These are phyloP conservation scores for Oligia latruncula DNA, from an alignment of 2,888 invertebrate species.

Conservation along the genomic window DNA sequence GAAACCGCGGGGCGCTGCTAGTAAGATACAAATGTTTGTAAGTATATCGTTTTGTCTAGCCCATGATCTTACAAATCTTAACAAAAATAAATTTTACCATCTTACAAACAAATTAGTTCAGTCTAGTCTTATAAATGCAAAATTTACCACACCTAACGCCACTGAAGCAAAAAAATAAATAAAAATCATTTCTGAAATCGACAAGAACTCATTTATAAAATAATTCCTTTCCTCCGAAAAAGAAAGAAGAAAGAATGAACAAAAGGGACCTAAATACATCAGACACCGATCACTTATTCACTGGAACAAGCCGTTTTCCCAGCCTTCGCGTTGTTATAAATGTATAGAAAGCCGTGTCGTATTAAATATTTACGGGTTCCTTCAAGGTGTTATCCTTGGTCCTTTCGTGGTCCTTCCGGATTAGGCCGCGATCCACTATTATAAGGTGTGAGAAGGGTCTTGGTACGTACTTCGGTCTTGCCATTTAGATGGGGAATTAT, in stretches of 20 bases:
- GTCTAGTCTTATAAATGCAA: too few species aligned
- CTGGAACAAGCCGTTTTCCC: conserved; percentile 45
- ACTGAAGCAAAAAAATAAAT: not conserved
- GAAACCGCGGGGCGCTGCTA: too few species aligned
- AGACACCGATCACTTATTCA: conserved; percentile 63
- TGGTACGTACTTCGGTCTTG: conserved; percentile 27
- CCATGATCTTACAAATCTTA: too few species aligned
- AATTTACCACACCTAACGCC: not conserved
- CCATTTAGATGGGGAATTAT: conserved; percentile 48
- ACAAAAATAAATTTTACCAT: too few species aligned
- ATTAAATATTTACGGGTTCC: conserved; percentile 65
- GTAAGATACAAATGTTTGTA: too few species aligned
- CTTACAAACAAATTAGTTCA: too few species aligned
- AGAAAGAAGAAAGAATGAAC: conserved; percentile 32
- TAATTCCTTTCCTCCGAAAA: conserved; percentile 29
- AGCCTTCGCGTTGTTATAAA: conserved; percentile 55
- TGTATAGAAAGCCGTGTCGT: conserved; percentile 60
- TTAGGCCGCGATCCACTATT: conserved; percentile 56
- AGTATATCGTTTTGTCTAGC: not conserved
- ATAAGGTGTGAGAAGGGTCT: conserved; percentile 64
- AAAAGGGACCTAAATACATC: conserved; percentile 37
- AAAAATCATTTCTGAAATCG: conserved; percentile 11
- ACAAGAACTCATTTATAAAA: conserved; percentile 15
- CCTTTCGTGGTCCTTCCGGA: conserved; percentile 56
- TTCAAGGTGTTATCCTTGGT: conserved; percentile 63